Base-by-base conservation (phyloP, 1,140 invertebrate species). In the Drosophila sp. region DNA sequence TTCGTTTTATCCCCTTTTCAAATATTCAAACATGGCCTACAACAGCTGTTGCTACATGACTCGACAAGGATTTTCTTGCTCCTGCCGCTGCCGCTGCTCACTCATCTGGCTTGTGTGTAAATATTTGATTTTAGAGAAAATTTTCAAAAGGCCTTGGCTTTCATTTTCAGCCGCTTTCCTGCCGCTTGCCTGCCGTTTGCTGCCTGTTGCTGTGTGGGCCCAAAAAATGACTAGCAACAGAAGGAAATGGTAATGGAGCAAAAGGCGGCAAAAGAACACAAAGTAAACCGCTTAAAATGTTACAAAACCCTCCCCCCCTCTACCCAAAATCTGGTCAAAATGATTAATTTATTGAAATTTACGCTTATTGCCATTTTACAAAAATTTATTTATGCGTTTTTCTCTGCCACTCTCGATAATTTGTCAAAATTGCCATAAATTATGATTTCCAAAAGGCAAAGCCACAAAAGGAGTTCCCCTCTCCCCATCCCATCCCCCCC, bases 341-440 rank as follows among this genome's bases (percentile, higher is more conserved):
- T 87, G 84, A 87, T 89, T 87, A 87, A 87, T 87, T 87, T 87
- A 87, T 87, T 87, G 76, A 89, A 89, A 87, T 82, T 89, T 83
- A 69, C 67, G 83, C 83, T 87, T 89, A 89, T 87, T 86, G 83
- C 84, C 74, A 54, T 57, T 44, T 58, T 38, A 10, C 30, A 41
- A 56, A 69, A 76, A 81, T 79, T 87, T 86, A 86, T 86, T 86
- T 71, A 87, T 89, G 70, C 70, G 50, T 62, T 67, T 76, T 83
- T 86, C 72, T 76, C 44, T 50, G 25, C 54, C 30, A 17, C 56
- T 35, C 76, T 80, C 83, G 76, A 89, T 87, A 83, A 87, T 87
- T 87, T 87, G 83, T 87, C 84, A 87, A 83, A 87, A 87, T 50
- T 83, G 83, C 80, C 83, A 80, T 87, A 87, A 87, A 87, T 87